Evolutionary conservation across 1,140 invertebrate species (phyloP), one percentile per base, ranked within the genome.

Genomic region (Arion vulgaris): DNA sequence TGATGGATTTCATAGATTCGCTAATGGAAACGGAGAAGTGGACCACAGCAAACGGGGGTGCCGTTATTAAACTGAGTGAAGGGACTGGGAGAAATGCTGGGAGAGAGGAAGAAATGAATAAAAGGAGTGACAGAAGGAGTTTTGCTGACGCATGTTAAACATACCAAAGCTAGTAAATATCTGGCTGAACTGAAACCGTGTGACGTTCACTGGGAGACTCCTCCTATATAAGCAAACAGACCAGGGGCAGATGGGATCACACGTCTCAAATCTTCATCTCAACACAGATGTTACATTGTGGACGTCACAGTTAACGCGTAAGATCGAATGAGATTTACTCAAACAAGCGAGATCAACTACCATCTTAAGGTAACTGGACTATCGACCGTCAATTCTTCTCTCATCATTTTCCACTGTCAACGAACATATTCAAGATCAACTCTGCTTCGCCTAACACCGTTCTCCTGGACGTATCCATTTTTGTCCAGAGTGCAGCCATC

Each of bases 21-120:
- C 62, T 66, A 28, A 32, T 72, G 71, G 71, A 72, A 72, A 72
- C 36, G 71, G 38, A 72, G 5, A n/a, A 1, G 71, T 11, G 71
- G 39, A 41, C 26, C 26, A 45, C 39, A 72, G 26, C 36, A 72
- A 39, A 41, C 23, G 13, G 41, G 13, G 13, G 71, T 7, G 41
- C 23, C 26, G 71, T 9, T 72, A 7, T 26, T 41, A 72, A 26
- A 72, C 5, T 41, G 71, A 7, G 38, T 26, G 36, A 32, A 2
- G n/a, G 23, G 36, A 26, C 28, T 36, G 28, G 15, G 34, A 11
- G 28, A 71, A 7, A 34, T 71, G 68, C 15, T 36, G 15, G 36
- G 36, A 23, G 23, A 4, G 36, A 19, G 38, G 71, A 32, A 13
- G 38, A 38, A 38, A 38, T 36, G 28, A 11, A 32, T 23, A 66